Evolutionary conservation across 2,113 vertebrate species (phyloP).

Genomic region (Xyrauchen texanus): DNA sequence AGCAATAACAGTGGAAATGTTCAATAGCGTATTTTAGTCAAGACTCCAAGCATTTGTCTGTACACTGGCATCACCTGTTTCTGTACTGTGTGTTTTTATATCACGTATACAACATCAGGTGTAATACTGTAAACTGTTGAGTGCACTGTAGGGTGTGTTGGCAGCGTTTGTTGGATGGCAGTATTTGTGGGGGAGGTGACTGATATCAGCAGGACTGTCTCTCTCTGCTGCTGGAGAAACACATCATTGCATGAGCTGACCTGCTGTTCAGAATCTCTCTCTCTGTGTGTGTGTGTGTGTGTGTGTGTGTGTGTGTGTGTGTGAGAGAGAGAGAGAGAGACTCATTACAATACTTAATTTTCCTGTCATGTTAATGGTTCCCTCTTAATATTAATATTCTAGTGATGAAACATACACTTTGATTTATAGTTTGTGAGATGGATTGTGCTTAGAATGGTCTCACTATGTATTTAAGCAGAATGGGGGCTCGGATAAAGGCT

Average conservation of each 20-base stretch:
- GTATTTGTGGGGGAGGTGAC: constrained; percentile 55
- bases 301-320: too few relatives aligned
- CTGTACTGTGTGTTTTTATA: neutral
- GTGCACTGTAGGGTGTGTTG: constrained; percentile 27
- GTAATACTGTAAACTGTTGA: neutral
- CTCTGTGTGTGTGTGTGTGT: neutral
- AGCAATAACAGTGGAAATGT: too few relatives aligned
- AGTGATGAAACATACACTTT: neutral
- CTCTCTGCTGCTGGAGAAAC: too few relatives aligned
- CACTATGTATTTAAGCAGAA: constrained; percentile 7
- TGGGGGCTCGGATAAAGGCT: constrained; percentile 42
- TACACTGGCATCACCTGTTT: neutral
- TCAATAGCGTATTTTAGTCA: too few relatives aligned
- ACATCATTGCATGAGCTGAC: constrained; percentile 49
- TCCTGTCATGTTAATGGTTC: neutral
- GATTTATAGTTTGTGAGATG: neutral
- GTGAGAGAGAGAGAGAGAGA: constrained; percentile 7
- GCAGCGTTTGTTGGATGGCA: constrained; percentile 36
- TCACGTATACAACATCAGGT: neutral
- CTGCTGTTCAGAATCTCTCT: constrained; percentile 20
- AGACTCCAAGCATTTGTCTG: too few relatives aligned
- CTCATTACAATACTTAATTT: neutral
- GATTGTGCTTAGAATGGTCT: neutral
- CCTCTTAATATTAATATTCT: constrained; percentile 15
- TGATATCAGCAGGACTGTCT: constrained; percentile 28